Evolutionary conservation across 2,113 vertebrate genomes (phyloP), one percentile per base, ranked within the genome.

Genomic region (Takifugu flavidus): DNA sequence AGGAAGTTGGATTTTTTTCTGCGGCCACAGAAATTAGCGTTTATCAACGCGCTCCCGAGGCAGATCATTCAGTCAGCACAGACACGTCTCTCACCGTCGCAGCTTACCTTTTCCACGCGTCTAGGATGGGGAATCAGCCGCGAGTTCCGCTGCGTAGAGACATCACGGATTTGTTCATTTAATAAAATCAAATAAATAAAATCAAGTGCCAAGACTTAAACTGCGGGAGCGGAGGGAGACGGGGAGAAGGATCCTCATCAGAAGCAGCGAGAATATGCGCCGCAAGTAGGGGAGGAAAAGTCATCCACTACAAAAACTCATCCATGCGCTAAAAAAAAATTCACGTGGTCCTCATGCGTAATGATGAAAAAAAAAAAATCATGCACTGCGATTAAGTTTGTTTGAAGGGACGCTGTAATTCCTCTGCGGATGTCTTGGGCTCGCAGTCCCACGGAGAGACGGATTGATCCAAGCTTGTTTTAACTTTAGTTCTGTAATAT

Each of bases 251-350:
- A 80, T 90, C 86, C 87, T 89, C 83, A 75, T 82, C 69, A 67
- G 78, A 55, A 73, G 63, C 59, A 55, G 77, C 58, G 79, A 74
- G 29, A 79, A 74, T 85, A 86, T 44, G 70, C 53, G 56, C 54
- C 49, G 55, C 62, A 69, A 80, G 62, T 56, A 67, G 62, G 56
- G 72, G 64, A 56, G 20, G 20, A 65, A 80, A 82, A 72, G 74
- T 77, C 85, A 90, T 91, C 91, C 89, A 79, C 84, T 88, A 87
- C 53, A 79, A 86, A 78, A 88, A 88, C 82, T 83, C 80, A 85
- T 89, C 89, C 86, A 77, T 79, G 80, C 52, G 82, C 84, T 86
- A 75, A 71, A 77, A 85, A 79, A 58, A n/a, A 77, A 70, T 31
- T 10, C 20, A 11, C 47, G 70, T 44, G 78, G 75, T 91, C 90